phyloP scores from a whole-genome alignment of 2,888 invertebrate genomes.

The Heliconius cydno region DNA sequence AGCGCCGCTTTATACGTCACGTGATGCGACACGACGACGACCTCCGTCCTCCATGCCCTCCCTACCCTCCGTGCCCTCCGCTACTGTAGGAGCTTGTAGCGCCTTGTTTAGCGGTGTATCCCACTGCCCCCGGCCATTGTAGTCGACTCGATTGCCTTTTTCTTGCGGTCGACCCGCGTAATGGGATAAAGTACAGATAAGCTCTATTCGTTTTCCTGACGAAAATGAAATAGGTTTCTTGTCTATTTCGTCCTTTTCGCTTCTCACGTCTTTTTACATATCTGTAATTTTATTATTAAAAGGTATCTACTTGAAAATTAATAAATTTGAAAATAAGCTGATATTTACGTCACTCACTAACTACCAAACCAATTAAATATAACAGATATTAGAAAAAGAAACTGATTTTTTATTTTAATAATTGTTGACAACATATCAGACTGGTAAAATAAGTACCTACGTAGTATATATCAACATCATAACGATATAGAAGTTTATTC shows the following conservation, averaged over 20 bases:
- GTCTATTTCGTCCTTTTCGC: conserved; percentile 11
- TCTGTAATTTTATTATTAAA: background rate
- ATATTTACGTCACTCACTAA: background rate
- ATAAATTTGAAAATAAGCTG: background rate
- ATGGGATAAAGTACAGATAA: conserved; percentile 80
- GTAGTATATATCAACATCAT: background rate
- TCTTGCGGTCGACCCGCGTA: conserved; percentile 76
- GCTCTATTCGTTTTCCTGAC: conserved; percentile 71
- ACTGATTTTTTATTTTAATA: no score
- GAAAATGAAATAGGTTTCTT: conserved; percentile 63
- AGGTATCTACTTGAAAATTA: background rate
- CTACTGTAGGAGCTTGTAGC: conserved; percentile 70
- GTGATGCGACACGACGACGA: conserved; percentile 51
- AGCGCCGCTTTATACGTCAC: conserved; percentile 83
- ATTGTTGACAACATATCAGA: background rate
- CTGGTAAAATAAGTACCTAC: conserved; percentile 52
- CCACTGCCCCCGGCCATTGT: conserved; percentile 54
- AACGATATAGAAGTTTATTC: conserved; percentile 26
- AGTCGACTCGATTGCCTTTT: conserved; percentile 76
- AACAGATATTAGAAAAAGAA: no score
- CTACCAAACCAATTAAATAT: no score
- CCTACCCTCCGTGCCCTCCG: conserved; percentile 60
- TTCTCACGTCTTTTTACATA: background rate
- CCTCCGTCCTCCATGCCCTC: conserved; percentile 20
- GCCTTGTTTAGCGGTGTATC: conserved; percentile 65